Evolutionary conservation across 23 tunicate species (phyloP).

Genomic region (Aplidium turbinatum): DNA sequence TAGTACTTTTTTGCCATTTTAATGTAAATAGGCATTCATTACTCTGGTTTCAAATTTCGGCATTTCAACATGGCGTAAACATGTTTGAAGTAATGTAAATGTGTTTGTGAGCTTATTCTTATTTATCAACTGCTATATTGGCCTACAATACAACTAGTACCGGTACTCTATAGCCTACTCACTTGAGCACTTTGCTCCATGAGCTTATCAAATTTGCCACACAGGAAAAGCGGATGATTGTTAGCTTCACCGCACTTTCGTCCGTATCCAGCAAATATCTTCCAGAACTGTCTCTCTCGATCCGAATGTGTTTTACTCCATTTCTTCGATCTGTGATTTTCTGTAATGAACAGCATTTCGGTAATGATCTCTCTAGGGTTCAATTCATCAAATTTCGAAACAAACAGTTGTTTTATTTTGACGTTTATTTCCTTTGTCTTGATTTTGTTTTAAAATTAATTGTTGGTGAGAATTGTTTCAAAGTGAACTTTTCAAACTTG

Average conservation of each 20-base stretch:
- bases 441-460: not conserved
- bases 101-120: no score
- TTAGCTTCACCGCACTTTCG: not conserved
- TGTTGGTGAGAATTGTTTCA: not conserved
- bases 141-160: no score
- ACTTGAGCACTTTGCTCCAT: constrained; percentile 40
- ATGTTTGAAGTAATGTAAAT: no score
- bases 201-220: constrained; percentile 28
- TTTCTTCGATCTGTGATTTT: constrained; percentile 18
- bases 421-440: not conserved
- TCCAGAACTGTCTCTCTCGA: constrained; percentile 7
- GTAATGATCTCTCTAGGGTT: not conserved
- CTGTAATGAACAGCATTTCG: constrained; percentile 11
- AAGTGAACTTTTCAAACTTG: not conserved
- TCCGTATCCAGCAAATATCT: constrained; percentile 29
- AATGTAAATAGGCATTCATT: no score
- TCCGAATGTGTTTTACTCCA: constrained; percentile 22
- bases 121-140: no score
- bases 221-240: constrained; percentile 19
- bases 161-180: not conserved
- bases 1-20: no score
- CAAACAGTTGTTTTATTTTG: not conserved
- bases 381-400: not conserved
- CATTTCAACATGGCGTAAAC: no score
- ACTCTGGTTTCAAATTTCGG: no score